phyloP scores from a whole-genome alignment of 2,797 vertebrate species.

The Enteromius anoplus region DNA sequence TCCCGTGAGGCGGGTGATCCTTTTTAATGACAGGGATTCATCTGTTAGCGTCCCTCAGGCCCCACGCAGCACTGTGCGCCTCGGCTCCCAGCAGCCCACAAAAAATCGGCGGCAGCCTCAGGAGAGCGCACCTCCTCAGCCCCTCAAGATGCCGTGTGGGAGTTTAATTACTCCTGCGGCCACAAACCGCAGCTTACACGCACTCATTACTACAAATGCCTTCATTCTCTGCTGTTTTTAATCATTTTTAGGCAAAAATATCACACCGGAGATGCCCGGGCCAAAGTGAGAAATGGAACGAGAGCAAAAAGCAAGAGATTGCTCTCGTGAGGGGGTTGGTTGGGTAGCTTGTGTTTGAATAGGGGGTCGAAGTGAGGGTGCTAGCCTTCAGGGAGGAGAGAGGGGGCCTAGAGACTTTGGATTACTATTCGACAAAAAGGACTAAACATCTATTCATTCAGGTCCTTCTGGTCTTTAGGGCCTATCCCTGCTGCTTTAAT shows the following conservation, averaged over 20 bases:
- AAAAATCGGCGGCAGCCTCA: constrained; percentile 58
- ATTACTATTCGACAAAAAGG: constrained; percentile 70
- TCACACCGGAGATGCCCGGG: not conserved
- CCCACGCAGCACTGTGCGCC: constrained; percentile 27
- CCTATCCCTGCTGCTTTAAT: constrained; percentile 64
- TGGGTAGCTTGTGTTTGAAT: constrained; percentile 15
- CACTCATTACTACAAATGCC: constrained; percentile 52
- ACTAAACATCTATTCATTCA: constrained; percentile 60
- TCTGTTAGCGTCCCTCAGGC: constrained; percentile 59
- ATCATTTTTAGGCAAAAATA: constrained; percentile 41
- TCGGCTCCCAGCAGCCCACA: constrained; percentile 54
- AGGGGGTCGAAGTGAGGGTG: constrained; percentile 50
- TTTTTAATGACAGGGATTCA: constrained; percentile 62
- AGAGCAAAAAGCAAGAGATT: not conserved
- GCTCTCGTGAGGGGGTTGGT: not conserved
- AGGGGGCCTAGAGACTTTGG: constrained; percentile 65
- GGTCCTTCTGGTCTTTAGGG: constrained; percentile 59
- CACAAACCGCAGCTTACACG: constrained; percentile 47
- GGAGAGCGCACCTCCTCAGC: constrained; percentile 53
- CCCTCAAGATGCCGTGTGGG: constrained; percentile 58
- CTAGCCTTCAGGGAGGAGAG: constrained; percentile 52
- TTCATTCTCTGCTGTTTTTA: constrained; percentile 32
- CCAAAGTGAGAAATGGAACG: constrained; percentile 16
- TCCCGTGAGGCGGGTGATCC: constrained; percentile 52
- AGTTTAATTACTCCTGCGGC: constrained; percentile 62